Percentiles rank a stretch among this genome's conserved stretches.
These are phyloP conservation scores for Onychomys arenicola DNA, from an alignment of 2,797 vertebrate genomes.

Conservation along the genomic window DNA sequence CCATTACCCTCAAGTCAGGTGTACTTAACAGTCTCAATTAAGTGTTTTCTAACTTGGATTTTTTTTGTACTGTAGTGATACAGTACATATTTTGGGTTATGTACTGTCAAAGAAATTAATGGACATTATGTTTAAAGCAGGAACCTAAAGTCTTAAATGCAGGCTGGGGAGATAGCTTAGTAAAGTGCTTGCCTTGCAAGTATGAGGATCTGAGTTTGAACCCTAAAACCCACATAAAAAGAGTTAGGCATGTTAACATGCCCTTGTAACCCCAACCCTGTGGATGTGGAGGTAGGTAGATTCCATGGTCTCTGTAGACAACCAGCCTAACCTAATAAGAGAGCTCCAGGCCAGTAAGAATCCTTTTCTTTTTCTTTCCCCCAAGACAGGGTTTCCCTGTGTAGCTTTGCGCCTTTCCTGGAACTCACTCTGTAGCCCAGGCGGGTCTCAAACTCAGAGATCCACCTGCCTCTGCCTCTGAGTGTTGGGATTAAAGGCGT, in stretches of 20 bases:
- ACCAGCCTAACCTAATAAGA: neutral
- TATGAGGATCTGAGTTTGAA: neutral
- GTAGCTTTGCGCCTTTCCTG: no score
- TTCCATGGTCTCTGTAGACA: neutral
- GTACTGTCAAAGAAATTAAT: conserved; percentile 40
- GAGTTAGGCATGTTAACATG: neutral
- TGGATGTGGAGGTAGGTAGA: neutral
- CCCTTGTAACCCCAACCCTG: neutral
- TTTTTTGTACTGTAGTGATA: conserved; percentile 39
- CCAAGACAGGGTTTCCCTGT: no score
- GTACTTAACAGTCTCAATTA: conserved; percentile 42
- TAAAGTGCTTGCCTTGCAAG: neutral
- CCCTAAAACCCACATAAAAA: neutral
- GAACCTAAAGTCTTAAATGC: conserved; percentile 43
- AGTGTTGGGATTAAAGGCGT: no score
- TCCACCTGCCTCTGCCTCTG: no score
- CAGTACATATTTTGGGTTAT: neutral
- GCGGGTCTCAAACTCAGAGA: no score
- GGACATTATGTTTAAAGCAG: conserved; percentile 33
- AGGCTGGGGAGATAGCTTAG: neutral
- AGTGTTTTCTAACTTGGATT: conserved; percentile 22
- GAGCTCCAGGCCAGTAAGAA: neutral
- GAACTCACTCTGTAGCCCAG: no score
- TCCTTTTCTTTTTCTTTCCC: no score
- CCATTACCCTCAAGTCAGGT: neutral